Conservation (phyloP, 2,888 invertebrate species). For the Phalera bucephala region DNA sequence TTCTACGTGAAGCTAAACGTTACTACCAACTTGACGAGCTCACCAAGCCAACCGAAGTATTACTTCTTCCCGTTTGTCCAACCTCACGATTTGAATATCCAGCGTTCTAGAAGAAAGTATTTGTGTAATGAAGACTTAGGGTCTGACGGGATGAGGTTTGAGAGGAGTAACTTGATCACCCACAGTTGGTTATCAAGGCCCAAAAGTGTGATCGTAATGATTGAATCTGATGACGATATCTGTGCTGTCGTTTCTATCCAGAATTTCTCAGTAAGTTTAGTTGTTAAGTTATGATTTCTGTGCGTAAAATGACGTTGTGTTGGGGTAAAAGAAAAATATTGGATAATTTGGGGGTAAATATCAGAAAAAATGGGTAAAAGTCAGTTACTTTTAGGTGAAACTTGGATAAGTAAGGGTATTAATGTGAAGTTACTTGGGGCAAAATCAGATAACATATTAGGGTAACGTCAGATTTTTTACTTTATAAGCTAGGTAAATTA, state of each 20-base stretch:
- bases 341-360: too few species aligned
- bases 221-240: conserved; percentile 85
- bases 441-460: too few species aligned
- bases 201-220: conserved; percentile 83
- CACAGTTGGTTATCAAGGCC: conserved; percentile 61
- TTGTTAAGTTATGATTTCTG: too few species aligned
- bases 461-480: too few species aligned
- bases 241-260: conserved; percentile 93
- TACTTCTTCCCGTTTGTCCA: conserved; percentile 82
- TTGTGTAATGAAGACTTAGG: conserved; percentile 81
- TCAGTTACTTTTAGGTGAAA: too few species aligned
- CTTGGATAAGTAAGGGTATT: too few species aligned
- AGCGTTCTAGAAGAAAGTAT: conserved; percentile 65
- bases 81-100: conserved; percentile 47
- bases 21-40: conserved; percentile 65
- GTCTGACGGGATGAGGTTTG: conserved; percentile 28
- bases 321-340: too few species aligned
- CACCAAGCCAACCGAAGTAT: conserved; percentile 76
- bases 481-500: too few species aligned
- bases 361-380: too few species aligned
- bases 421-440: too few species aligned
- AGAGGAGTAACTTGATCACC: conserved; percentile 35
- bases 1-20: conserved; percentile 80
- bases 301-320: too few species aligned
- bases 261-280: conserved; percentile 85